Evolutionary conservation across 2,888 invertebrate species (phyloP).

Genomic region (Gortyna flavago): DNA sequence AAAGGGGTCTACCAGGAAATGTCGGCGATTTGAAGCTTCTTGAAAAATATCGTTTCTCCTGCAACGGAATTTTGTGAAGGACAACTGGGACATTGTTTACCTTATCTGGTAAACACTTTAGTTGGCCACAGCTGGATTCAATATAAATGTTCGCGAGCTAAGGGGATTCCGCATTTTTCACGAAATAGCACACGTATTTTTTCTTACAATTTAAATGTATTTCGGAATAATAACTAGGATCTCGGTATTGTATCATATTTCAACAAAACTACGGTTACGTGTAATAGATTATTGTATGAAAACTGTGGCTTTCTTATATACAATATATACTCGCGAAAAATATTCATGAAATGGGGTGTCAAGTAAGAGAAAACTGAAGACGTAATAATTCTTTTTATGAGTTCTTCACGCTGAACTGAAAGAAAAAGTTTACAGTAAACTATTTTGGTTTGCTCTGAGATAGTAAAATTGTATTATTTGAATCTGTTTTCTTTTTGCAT

Average conservation of each 20-base stretch:
- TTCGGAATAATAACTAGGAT: slow-evolving; percentile 39
- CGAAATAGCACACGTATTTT: slow-evolving; percentile 44
- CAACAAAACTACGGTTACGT: slow-evolving; percentile 35
- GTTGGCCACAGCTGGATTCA: slow-evolving; percentile 58
- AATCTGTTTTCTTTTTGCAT: slow-evolving; percentile 48
- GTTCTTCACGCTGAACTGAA: slow-evolving; percentile 51
- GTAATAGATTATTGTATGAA: slow-evolving; percentile 44
- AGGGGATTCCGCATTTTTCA: slow-evolving; percentile 42
- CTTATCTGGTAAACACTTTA: slow-evolving; percentile 72
- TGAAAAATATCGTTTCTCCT: slow-evolving; percentile 79
- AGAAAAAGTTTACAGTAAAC: slow-evolving; percentile 52
- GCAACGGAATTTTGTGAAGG: slow-evolving; percentile 72
- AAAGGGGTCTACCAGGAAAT: slow-evolving; percentile 77
- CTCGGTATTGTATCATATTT: slow-evolving; percentile 38
- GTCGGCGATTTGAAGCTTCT: slow-evolving; percentile 74
- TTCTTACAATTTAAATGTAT: slow-evolving; percentile 38
- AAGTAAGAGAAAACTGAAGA: slow-evolving; percentile 43
- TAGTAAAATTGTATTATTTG: slow-evolving; percentile 35
- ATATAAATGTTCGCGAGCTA: slow-evolving; percentile 48
- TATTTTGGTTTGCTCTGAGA: slow-evolving; percentile 42
- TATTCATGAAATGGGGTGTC: slow-evolving; percentile 55
- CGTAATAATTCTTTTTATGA: slow-evolving; percentile 48
- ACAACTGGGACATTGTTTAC: slow-evolving; percentile 70
- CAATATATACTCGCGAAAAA: slow-evolving; percentile 14
- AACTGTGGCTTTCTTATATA: slow-evolving; percentile 27